These are phyloP conservation scores for Coregonus suidteri DNA, from an alignment of 2,797 vertebrate species.

Conservation along the genomic window DNA sequence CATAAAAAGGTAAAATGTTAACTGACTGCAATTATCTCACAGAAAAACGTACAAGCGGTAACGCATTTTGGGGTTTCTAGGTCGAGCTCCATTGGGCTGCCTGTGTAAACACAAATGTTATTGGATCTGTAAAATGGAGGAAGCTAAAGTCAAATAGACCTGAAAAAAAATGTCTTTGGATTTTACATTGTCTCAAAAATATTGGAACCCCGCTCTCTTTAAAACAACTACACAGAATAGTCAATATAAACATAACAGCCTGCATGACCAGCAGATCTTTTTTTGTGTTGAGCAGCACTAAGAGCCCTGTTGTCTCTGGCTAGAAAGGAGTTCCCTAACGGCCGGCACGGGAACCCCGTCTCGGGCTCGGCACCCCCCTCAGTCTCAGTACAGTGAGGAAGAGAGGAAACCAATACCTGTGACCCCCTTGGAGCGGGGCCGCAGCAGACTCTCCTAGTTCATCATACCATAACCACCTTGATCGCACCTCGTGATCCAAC, in stretches of 20 bases:
- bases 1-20: too few species aligned
- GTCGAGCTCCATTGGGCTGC: too few species aligned
- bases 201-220: slow-evolving; percentile 56
- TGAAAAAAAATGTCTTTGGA: too few species aligned
- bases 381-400: slow-evolving; percentile 82
- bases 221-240: slow-evolving; percentile 60
- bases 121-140: too few species aligned
- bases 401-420: slow-evolving; percentile 88
- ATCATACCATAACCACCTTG: slow-evolving; percentile 71
- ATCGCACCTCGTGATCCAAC: not conserved
- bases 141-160: too few species aligned
- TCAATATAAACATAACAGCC: slow-evolving; percentile 50
- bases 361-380: slow-evolving; percentile 52
- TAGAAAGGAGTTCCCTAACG: slow-evolving; percentile 39
- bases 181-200: slow-evolving; percentile 48
- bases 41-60: too few species aligned
- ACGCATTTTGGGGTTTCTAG: too few species aligned
- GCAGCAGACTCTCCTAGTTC: slow-evolving; percentile 82
- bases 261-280: slow-evolving; percentile 65
- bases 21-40: too few species aligned
- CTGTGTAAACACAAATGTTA: too few species aligned
- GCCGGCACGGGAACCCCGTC: slow-evolving; percentile 1
- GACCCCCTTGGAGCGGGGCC: slow-evolving; percentile 89
- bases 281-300: slow-evolving; percentile 54
- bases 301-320: slow-evolving; percentile 64